Base-by-base conservation (phyloP, 2,113 vertebrate genomes). In the Propithecus coquereli region DNA sequence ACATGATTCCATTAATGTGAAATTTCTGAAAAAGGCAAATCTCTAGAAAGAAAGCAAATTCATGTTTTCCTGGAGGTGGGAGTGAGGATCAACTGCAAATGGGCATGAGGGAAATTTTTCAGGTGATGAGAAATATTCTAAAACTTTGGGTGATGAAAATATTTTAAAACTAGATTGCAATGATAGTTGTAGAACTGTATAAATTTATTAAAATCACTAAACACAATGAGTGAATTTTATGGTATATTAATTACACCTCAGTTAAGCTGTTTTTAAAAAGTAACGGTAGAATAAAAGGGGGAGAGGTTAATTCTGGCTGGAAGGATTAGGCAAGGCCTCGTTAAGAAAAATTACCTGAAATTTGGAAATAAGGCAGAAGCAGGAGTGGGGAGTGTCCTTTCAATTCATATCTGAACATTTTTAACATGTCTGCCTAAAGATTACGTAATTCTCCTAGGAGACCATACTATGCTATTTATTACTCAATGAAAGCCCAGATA, bases 1-100 rank as follows among this genome's bases (percentile, higher is more conserved):
- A 23, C 17, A 8, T 0, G 52, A 27, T 0, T 17, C 93, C 22
- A 3, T 1, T 6, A 37, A 37, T 7, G 11, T 3, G 16, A 88
- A 43, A 40, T 27, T 32, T 77, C 71, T 80, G 82, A 11, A 32
- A 47, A 63, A 81, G 40, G 27, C 73, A 68, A 66, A 32, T 34
- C 71, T 94, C 30, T 7, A 63, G 30, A n/a, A 8, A 57, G 13
- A 73, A 92, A 80, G 61, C 54, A 83, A 34, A 50, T 37, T 11
- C 6, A 2, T 9, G n/a, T 68, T 20, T 54, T 22, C 57, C 71
- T 37, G 47, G 37, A 54, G 66, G 61, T 37, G 11, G 80, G 20
- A 61, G 18, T 10, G 0, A 59, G 47, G 34, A 25, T 10, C 66
- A 20, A 11, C 70, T 25, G 50, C 12, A 52, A 30, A n/a, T 7